Percentiles rank a stretch among this genome's conserved stretches.
Evolutionary conservation across 2,797 vertebrate genomes (phyloP).

Genomic region (Ispidina lecontei): DNA sequence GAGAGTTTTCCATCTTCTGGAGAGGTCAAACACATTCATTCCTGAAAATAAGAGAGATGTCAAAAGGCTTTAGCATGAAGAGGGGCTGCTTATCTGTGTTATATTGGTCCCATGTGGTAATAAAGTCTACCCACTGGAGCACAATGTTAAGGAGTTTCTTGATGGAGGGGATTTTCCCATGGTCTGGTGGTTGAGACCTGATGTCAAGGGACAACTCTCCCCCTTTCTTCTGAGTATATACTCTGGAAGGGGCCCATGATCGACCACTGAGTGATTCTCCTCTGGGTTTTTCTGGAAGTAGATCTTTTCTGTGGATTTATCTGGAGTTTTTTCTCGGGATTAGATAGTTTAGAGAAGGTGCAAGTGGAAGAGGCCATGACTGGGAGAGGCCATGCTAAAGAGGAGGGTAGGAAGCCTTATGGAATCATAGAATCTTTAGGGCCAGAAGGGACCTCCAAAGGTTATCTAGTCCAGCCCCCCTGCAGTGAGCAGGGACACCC

Average conservation of each 20-base stretch:
- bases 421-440: too few species aligned
- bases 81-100: neutral
- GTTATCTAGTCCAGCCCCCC: too few species aligned
- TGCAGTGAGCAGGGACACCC: too few species aligned
- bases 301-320: neutral
- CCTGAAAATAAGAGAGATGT: neutral
- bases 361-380: neutral
- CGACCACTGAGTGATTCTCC: neutral
- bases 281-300: neutral
- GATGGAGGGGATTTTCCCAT: neutral
- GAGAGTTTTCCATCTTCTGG: neutral
- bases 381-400: neutral
- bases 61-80: neutral
- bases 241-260: neutral
- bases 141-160: fast-evolving
- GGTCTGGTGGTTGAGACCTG: neutral
- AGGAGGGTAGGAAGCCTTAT: neutral
- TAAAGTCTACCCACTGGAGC: fast-evolving
- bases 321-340: neutral
- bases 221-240: neutral
- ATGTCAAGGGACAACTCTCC: neutral
- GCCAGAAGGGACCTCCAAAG: too few species aligned
- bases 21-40: neutral
- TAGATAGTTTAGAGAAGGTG: neutral
- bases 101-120: fast-evolving